A percentile compares a stretch with the other conserved stretches of the same genome.
These are phyloP conservation scores for Aromia moschata DNA, from an alignment of 2,888 invertebrate genomes.

Conservation along the genomic window DNA sequence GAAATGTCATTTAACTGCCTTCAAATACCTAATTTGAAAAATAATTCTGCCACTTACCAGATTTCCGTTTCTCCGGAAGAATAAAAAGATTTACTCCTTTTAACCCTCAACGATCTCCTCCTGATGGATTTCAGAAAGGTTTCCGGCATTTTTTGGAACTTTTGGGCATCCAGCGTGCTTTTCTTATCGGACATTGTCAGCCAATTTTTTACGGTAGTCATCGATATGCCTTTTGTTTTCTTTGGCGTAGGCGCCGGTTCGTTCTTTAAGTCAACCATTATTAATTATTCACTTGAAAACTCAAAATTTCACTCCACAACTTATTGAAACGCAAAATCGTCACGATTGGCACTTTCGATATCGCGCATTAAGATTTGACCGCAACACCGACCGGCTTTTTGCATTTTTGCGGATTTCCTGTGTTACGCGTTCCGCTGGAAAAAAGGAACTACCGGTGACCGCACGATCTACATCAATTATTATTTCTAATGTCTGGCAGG, in stretches of 20 bases:
- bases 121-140: slow-evolving; percentile 78
- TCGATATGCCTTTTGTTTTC: slow-evolving; percentile 61
- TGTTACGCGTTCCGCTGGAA: slow-evolving; percentile 8
- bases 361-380: slow-evolving; percentile 1
- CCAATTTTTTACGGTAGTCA: slow-evolving; percentile 80
- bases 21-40: too few relatives aligned
- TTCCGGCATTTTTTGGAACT: slow-evolving; percentile 73
- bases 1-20: too few relatives aligned
- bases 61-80: slow-evolving; percentile 79
- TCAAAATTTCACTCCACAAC: background rate
- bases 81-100: slow-evolving; percentile 80
- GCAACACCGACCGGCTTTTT: background rate
- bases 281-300: slow-evolving; percentile 10
- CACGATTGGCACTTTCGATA: slow-evolving; percentile 1
- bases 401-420: slow-evolving; percentile 23
- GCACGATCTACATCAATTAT: slow-evolving; percentile 21
- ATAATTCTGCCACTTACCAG: too few relatives aligned
- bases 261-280: slow-evolving; percentile 60
- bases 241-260: slow-evolving; percentile 57
- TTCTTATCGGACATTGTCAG: slow-evolving; percentile 68
- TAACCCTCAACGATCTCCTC: slow-evolving; percentile 76
- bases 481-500: slow-evolving; percentile 24
- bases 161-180: slow-evolving; percentile 64
- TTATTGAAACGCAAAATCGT: slow-evolving; percentile 15
- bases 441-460: slow-evolving; percentile 21